phyloP scores from a whole-genome alignment of 2,797 vertebrate species.

The Cryptoprocta ferox region DNA sequence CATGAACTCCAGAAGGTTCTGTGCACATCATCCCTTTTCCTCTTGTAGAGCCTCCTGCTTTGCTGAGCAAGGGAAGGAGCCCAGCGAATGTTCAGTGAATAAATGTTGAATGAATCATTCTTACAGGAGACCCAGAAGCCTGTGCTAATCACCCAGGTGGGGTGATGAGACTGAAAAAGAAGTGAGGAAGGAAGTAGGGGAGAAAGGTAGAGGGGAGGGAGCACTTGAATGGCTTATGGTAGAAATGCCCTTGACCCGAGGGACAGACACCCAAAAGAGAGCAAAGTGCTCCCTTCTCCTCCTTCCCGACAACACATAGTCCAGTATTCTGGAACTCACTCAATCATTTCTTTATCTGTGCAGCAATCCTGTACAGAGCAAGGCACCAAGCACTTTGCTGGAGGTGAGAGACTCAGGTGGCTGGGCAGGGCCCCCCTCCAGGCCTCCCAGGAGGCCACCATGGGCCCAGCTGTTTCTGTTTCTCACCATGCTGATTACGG shows the following conservation, averaged over 20 bases:
- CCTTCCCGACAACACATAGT: neutral
- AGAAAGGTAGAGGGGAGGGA: neutral
- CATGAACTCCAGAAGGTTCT: rapidly evolving
- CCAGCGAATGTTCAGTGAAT: neutral
- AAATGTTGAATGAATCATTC: neutral
- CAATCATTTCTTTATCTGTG: neutral
- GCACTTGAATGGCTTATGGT: neutral
- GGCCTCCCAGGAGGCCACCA: neutral
- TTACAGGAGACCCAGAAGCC: neutral
- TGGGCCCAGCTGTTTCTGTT: neutral
- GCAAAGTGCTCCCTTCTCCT: neutral
- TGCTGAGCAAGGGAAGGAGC: neutral
- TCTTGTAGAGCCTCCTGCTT: neutral
- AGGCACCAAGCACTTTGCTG: neutral
- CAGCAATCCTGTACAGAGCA: neutral
- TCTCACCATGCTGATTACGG: neutral
- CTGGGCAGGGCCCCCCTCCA: neutral
- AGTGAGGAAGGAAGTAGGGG: neutral
- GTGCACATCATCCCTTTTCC: neutral
- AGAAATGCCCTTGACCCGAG: neutral
- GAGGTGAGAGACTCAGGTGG: neutral
- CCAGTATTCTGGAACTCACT: neutral
- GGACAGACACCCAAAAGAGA: neutral
- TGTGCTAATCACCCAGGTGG: neutral
- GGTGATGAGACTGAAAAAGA: neutral